Conservation (phyloP, 2,888 invertebrate species). For the Cremastinae sp. region DNA sequence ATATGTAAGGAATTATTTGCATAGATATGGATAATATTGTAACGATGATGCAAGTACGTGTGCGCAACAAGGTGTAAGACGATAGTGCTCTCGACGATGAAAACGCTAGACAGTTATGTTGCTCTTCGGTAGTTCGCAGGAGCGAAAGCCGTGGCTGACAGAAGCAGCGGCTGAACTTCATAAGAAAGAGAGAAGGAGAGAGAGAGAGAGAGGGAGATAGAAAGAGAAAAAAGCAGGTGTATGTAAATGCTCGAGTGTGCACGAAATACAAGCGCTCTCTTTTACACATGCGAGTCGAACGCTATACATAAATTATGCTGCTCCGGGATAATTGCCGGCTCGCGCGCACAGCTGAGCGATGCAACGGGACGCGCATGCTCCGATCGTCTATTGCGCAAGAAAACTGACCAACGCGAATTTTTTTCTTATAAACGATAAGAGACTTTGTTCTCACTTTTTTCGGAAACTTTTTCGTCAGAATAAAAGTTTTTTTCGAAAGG, state of each 20-base stretch:
- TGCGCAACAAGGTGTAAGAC: constrained; percentile 34
- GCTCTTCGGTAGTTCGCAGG: constrained; percentile 42
- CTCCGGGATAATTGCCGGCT: constrained; percentile 72
- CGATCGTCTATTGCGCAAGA: background rate
- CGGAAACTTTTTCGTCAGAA: too few species aligned
- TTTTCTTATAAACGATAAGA: too few species aligned
- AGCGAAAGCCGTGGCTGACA: constrained; percentile 31
- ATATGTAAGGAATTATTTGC: background rate
- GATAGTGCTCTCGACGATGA: constrained; percentile 49
- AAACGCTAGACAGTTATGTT: constrained; percentile 17
- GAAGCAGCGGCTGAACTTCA: background rate
- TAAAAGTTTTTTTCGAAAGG: too few species aligned
- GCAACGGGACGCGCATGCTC: constrained; percentile 41
- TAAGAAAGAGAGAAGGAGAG: constrained; percentile 16
- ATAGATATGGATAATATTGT: constrained; percentile 10
- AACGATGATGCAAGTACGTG: constrained; percentile 13
- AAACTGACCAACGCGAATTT: too few species aligned
- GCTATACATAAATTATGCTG: constrained; percentile 71
- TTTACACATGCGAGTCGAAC: constrained; percentile 52
- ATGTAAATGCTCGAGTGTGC: constrained; percentile 16
- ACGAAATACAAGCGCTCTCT: constrained; percentile 30
- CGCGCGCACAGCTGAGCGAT: constrained; percentile 44
- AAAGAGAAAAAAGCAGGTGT: background rate
- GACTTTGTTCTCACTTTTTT: too few species aligned
- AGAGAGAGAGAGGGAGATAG: constrained; percentile 4